Conservation (phyloP, 2,888 invertebrate species). For the Calliphora vomitoria region DNA sequence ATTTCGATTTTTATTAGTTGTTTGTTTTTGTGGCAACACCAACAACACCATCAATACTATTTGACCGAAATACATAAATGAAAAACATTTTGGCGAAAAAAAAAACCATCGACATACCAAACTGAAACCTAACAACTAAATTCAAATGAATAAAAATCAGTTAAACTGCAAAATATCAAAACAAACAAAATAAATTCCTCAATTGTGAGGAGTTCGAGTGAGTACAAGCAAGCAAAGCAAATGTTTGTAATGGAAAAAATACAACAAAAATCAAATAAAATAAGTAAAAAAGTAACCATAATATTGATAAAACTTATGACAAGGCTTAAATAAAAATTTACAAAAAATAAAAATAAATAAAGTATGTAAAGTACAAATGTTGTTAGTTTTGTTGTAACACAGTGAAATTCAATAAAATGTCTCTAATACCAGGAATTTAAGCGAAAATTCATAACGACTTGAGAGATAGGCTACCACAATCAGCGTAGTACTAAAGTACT, state of each 20-base stretch:
- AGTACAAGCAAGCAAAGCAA: conserved; percentile 50
- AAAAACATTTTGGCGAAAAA: conserved; percentile 47
- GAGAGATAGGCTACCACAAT: not conserved
- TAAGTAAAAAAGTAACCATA: conserved; percentile 48
- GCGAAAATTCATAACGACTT: not conserved
- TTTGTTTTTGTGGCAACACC: conserved; percentile 51
- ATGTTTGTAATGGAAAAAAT: conserved; percentile 16
- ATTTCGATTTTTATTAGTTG: conserved; percentile 4
- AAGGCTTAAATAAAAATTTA: conserved; percentile 45
- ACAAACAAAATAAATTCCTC: conserved; percentile 68
- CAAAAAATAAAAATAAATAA: conserved; percentile 24
- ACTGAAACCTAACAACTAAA: conserved; percentile 63
- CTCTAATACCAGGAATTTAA: conserved; percentile 30
- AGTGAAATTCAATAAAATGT: conserved; percentile 65
- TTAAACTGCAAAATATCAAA: conserved; percentile 37
- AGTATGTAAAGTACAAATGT: conserved; percentile 31
- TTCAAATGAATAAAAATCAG: conserved; percentile 53
- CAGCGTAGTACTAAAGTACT: too few relatives aligned
- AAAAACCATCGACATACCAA: conserved; percentile 55
- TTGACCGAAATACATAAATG: conserved; percentile 74
- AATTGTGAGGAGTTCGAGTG: conserved; percentile 38
- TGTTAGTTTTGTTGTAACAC: conserved; percentile 46
- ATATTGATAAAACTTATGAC: conserved; percentile 75
- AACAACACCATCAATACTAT: conserved; percentile 68
- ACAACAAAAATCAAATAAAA: conserved; percentile 22